Base-by-base conservation (phyloP, 2,888 invertebrate species). In the Desoria tigrina region DNA sequence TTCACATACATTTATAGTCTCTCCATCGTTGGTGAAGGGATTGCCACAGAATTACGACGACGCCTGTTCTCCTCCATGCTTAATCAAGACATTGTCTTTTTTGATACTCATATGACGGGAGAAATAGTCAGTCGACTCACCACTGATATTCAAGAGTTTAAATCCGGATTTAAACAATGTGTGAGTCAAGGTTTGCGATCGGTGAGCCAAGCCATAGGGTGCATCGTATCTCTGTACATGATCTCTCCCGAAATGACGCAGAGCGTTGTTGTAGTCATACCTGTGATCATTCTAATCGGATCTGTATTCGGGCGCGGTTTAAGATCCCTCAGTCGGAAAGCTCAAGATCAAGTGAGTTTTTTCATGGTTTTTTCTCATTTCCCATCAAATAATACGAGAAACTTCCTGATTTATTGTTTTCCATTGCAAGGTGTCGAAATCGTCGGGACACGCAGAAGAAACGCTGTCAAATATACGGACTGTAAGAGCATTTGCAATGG, bases 61-160 rank as follows among this genome's bases (percentile, higher is more conserved):
- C 88, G 90, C 74, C 82, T 96, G 26, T 96, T 95, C 82, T 82
- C 85, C 61, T 88, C 92, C 2, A 88, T 96, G 61, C 82, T 96
- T 9, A 84, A 85, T 70, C 94, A 96, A 80, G 92, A 97, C 77
- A 87, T 96, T 78, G 84, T 87, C 9, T 97, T 97, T 81, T 97
- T 94, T 80, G 96, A 97, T 80, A 83, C 84, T 74, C 90, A 93
- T 79, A 87, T 92, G 77, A 94, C 94, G 0, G 96, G 96, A 0
- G 96, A 96, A 81, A 85, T 97, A 51, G 86, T 95, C 9, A 94
- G 93, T 80, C 88, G 92, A 76, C 82, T 97, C 69, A 95, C 95
- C 27, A 87, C 90, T 53, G 97, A 98, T 81, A 88, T 97, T 9
- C 96, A 98, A 80, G 96, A 97, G 78, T 97, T 98, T 79, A 98